Percentiles rank a stretch among this genome's conserved stretches.
Conservation (phyloP, 1,140 invertebrate species). For the Spodoptera frugiperda region DNA sequence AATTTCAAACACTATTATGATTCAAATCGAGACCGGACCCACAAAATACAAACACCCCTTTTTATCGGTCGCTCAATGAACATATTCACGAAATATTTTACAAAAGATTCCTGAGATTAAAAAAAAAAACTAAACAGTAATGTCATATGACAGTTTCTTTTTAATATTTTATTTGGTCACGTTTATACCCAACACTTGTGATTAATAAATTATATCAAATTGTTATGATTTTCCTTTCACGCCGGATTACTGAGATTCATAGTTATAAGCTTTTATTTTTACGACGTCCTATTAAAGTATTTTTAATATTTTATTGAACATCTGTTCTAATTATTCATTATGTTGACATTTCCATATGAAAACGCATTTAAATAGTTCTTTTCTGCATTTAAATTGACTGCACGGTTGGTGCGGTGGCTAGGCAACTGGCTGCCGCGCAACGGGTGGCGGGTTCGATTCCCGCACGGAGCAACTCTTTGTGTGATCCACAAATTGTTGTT, state of each 20-base stretch:
- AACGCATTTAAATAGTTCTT: constrained; percentile 13
- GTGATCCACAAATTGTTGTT: too few species aligned
- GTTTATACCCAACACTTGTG: constrained; percentile 58
- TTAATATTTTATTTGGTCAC: constrained; percentile 57
- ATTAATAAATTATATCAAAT: constrained; percentile 63
- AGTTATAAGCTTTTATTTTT: constrained; percentile 56
- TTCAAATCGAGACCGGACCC: constrained; percentile 79
- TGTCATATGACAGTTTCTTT: constrained; percentile 36
- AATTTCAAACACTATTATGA: constrained; percentile 85
- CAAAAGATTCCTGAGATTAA: constrained; percentile 62
- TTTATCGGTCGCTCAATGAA: constrained; percentile 67
- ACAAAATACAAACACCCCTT: constrained; percentile 77
- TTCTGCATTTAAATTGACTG: not conserved
- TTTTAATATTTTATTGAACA: constrained; percentile 53
- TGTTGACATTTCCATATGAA: constrained; percentile 25
- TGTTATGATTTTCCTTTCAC: constrained; percentile 59
- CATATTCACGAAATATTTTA: constrained; percentile 77
- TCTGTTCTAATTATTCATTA: constrained; percentile 59
- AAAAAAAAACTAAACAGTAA: constrained; percentile 44
- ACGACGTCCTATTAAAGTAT: constrained; percentile 48
- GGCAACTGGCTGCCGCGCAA: too few species aligned
- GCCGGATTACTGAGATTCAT: constrained; percentile 57
- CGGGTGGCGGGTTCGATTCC: too few species aligned
- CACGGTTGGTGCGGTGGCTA: too few species aligned
- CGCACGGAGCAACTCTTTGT: too few species aligned